Conservation (phyloP, 1,140 invertebrate species). For the Ctenoplectra terminalis region DNA sequence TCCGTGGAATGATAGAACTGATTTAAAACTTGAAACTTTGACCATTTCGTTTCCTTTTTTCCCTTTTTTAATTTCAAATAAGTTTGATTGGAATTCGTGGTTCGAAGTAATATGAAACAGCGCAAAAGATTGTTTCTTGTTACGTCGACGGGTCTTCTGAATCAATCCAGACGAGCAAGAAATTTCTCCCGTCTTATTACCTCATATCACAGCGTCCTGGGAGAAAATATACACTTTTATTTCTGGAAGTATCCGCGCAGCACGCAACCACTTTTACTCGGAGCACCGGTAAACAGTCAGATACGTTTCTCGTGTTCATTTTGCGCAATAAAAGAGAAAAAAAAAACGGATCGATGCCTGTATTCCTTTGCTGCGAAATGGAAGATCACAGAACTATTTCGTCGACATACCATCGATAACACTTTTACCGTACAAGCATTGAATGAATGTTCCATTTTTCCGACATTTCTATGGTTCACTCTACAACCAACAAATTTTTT, state of each 20-base stretch:
- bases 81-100: not conserved
- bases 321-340: not conserved
- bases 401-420: not conserved
- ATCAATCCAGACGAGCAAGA: not conserved
- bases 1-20: too few relatives aligned
- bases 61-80: too few relatives aligned
- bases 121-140: too few relatives aligned
- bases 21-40: too few relatives aligned
- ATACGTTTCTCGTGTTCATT: conserved; percentile 4
- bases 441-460: not conserved
- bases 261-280: not conserved
- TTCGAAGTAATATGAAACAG: too few relatives aligned
- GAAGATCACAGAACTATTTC: not conserved
- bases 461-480: not conserved
- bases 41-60: too few relatives aligned
- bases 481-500: too few relatives aligned
- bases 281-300: not conserved
- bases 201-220: not conserved
- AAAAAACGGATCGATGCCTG: not conserved
- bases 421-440: not conserved
- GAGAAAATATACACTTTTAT: not conserved
- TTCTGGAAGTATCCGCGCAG: not conserved
- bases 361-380: not conserved
- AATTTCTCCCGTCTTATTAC: conserved; percentile 6
- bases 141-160: too few relatives aligned